Base-by-base conservation (phyloP, 2,797 vertebrate species). In the Fistularia commersonii region DNA sequence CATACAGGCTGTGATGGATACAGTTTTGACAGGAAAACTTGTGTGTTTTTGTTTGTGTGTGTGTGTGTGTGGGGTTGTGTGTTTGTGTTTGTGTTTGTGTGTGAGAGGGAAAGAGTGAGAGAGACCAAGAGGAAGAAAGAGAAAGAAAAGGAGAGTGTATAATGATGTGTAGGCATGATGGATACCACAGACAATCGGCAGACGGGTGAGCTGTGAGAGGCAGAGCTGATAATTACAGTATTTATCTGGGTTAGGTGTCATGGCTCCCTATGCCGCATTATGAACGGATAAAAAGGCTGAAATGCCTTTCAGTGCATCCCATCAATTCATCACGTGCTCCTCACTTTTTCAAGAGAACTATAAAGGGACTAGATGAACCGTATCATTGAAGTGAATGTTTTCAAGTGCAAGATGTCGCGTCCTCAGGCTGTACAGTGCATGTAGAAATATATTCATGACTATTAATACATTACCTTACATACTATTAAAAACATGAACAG, bases 211-310 rank as follows among this genome's bases (percentile, higher is more conserved):
- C 72, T 53, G 77, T 72, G 78, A 84, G 70, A 83, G 67, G 73
- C 82, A 76, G 70, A 51, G 67, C 58, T 63, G 72, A 74, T 85
- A 81, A 85, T 87, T 81, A 82, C 56, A 69, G 80, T 78, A 87
- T 88, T 83, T 84, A 86, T 86, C 84, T 84, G 72, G 70, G 77
- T 87, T 80, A 80, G 64, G 76, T 85, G 82, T 82, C 82, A 85
- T 53, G 54, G 61, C 68, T 76, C 71, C 69, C 66, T 32, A 49
- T 66, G 75, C 70, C 61, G 61, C 68, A 77, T 81, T 72, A 76
- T 62, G 51, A 75, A 65, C 59, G 64, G 66, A 82, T 79, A 73
- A 82, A 23, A 80, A 69, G 56, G 35, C 61, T 69, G 58, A 75
- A 76, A 77, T 49, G 50, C 65, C 62, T 81, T 75, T 64, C 57